phyloP scores from a whole-genome alignment of 2,113 vertebrate genomes.

The Cynocephalus volans region DNA sequence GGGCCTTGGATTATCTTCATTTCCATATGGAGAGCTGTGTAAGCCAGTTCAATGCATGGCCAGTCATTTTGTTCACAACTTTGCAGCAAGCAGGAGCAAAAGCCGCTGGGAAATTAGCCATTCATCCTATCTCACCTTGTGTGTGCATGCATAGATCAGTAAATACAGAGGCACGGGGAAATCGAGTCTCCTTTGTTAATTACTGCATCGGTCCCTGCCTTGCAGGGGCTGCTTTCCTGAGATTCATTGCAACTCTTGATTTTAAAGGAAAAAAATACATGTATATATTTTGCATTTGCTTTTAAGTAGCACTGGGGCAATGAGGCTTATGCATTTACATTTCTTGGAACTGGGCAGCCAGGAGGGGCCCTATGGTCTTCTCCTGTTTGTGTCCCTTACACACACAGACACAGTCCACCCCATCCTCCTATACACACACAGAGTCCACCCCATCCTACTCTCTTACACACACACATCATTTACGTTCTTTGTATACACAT shows the following conservation, averaged over 20 bases:
- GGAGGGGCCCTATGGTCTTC: not conserved
- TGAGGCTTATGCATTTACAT: not conserved
- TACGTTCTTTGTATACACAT: not conserved
- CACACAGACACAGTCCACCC: accelerated
- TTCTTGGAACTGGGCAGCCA: not conserved
- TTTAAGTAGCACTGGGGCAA: not conserved
- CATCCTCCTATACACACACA: not conserved
- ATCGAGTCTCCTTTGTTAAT: constrained; percentile 47
- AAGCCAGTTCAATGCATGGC: constrained; percentile 91
- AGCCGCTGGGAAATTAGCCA: constrained; percentile 88
- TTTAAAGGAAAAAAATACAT: not conserved
- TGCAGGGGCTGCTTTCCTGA: not conserved
- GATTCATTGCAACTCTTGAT: not conserved
- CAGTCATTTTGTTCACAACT: constrained; percentile 92
- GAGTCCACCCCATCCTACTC: not conserved
- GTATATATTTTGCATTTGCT: not conserved
- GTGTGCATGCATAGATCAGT: constrained; percentile 78
- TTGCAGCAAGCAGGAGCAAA: constrained; percentile 87
- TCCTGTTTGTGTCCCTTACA: accelerated
- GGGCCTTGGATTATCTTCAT: constrained; percentile 91
- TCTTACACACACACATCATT: not conserved
- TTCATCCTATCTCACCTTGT: constrained; percentile 87
- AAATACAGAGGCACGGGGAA: not conserved
- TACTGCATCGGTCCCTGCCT: not conserved
- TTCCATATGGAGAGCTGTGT: constrained; percentile 93